These are phyloP conservation scores for Dasypogon diadema DNA, from an alignment of 2,888 invertebrate species.

Conservation along the genomic window DNA sequence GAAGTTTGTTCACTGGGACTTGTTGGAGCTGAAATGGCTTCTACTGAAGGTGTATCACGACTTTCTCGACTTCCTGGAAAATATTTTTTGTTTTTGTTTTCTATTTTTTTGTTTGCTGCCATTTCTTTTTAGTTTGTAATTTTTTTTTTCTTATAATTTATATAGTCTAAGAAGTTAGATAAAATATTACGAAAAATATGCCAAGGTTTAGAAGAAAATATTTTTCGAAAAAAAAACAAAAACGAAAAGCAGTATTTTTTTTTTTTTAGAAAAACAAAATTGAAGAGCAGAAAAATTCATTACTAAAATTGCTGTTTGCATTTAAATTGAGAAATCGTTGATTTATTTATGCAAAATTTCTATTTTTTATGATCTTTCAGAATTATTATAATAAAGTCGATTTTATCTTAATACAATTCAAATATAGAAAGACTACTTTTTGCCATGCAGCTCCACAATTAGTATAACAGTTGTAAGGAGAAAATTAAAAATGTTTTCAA, in stretches of 20 bases:
- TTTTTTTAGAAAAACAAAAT: not conserved
- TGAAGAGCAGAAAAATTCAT: not conserved
- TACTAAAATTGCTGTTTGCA: not conserved
- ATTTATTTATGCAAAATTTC: not conserved
- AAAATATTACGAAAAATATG: not conserved
- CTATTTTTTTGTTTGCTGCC: conserved; percentile 24
- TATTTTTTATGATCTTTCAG: not conserved
- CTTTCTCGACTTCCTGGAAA: conserved; percentile 64
- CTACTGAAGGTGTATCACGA: conserved; percentile 61
- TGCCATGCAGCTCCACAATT: too few relatives aligned
- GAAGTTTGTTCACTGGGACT: conserved; percentile 76
- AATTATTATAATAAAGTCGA: not conserved
- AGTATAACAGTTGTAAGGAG: too few relatives aligned
- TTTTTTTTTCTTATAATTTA: conserved; percentile 33
- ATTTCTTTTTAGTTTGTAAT: conserved; percentile 11
- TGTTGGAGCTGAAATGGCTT: conserved; percentile 74
- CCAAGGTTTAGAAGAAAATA: not conserved
- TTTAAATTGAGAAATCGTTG: not conserved
- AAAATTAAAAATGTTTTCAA: too few relatives aligned
- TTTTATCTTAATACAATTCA: too few relatives aligned
- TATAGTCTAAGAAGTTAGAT: too few relatives aligned
- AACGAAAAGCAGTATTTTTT: not conserved
- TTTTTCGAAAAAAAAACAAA: not conserved
- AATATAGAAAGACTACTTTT: too few relatives aligned
- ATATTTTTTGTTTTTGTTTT: conserved; percentile 41